Evolutionary conservation across 2,888 invertebrate genomes (phyloP).

Genomic region (Nematopogon swammerdamellus): DNA sequence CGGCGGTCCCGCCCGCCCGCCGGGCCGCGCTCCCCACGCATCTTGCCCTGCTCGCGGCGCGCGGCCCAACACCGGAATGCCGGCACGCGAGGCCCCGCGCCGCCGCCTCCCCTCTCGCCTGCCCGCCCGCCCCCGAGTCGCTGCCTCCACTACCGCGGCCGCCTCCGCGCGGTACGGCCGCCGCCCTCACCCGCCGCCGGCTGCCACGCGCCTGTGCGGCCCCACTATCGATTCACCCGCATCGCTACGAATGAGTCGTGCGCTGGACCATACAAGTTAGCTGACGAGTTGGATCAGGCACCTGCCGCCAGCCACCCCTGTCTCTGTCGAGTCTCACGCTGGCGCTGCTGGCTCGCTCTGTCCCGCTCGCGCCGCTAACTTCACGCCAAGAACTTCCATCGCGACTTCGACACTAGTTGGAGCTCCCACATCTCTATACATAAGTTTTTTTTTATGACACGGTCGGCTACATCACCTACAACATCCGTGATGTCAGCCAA

Average conservation of each 20-base stretch:
- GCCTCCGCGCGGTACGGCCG: conserved; percentile 9
- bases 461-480: too few relatives aligned
- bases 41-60: conserved; percentile 30
- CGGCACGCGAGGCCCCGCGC: conserved; percentile 15
- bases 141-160: conserved; percentile 3
- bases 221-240: conserved; percentile 11
- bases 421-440: too few relatives aligned
- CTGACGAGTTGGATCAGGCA: too few relatives aligned
- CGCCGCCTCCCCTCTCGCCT: conserved; percentile 14
- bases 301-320: too few relatives aligned
- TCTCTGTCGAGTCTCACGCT: too few relatives aligned
- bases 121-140: conserved; percentile 6
- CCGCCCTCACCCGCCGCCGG: neutral
- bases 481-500: too few relatives aligned
- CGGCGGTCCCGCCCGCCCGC: conserved; percentile 43
- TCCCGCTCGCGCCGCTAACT: too few relatives aligned
- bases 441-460: too few relatives aligned
- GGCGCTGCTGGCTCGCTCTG: too few relatives aligned
- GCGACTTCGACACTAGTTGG: too few relatives aligned
- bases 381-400: too few relatives aligned
- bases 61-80: conserved; percentile 31
- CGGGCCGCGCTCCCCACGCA: conserved; percentile 42
- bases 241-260: conserved; percentile 10
- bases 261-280: too few relatives aligned
- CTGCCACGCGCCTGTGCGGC: neutral